phyloP scores from a whole-genome alignment of 1,140 invertebrate species.

The Neocloeon triangulifer region DNA sequence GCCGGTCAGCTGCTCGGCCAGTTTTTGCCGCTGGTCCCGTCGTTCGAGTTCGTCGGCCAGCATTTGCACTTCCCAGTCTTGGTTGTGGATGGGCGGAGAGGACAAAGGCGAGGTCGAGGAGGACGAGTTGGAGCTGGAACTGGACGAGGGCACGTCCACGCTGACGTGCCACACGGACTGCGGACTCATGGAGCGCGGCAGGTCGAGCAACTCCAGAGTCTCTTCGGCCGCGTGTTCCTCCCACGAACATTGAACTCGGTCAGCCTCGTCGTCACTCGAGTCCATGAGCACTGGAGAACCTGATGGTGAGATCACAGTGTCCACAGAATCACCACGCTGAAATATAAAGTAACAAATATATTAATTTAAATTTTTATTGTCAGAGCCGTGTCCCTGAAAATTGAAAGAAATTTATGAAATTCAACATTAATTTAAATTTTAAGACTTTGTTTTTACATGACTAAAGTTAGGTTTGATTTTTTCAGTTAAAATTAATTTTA shows the following conservation, averaged over 20 bases:
- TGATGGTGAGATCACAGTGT: constrained; percentile 23
- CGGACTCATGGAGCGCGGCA: constrained; percentile 21
- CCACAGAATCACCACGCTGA: constrained; percentile 29
- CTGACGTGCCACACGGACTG: constrained; percentile 13
- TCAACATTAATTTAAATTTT: too few species aligned
- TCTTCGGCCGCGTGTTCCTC: constrained; percentile 32
- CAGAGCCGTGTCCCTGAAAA: too few species aligned
- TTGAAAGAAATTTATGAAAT: too few species aligned
- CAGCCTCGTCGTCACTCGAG: constrained; percentile 15
- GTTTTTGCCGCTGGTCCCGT: constrained; percentile 17
- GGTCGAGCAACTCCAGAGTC: constrained; percentile 25
- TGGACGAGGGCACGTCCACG: constrained; percentile 11
- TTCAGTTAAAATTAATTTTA: too few species aligned
- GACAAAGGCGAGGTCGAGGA: constrained; percentile 11
- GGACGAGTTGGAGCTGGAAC: constrained; percentile 9
- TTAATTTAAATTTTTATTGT: too few species aligned
- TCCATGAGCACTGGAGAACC: constrained; percentile 15
- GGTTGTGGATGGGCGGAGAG: constrained; percentile 17
- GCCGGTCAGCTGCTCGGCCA: constrained; percentile 7
- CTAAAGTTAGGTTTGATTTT: too few species aligned
- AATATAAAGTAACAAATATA: too few species aligned
- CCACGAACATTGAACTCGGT: constrained; percentile 20
- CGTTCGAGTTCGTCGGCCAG: constrained; percentile 44
- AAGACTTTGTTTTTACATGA: too few species aligned
- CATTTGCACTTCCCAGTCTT: constrained; percentile 57